phyloP scores from a whole-genome alignment of 1,140 invertebrate genomes.

The Venustaconcha ellipsiformis region DNA sequence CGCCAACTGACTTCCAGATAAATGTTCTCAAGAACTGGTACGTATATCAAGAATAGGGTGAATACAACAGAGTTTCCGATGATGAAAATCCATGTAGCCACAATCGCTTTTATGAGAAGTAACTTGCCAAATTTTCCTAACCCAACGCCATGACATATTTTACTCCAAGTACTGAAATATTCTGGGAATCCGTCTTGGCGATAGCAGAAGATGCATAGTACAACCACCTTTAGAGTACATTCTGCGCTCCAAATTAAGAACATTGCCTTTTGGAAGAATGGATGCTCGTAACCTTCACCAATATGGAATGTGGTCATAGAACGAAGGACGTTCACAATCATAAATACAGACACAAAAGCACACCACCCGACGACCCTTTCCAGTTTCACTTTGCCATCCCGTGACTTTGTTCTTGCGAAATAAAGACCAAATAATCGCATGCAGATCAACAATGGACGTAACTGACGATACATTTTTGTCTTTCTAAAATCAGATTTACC shows the following conservation, averaged over 20 bases:
- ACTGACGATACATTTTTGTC: slow-evolving; percentile 5
- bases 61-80: slow-evolving; percentile 3
- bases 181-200: slow-evolving; percentile 4
- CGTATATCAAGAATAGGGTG: background rate
- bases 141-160: background rate
- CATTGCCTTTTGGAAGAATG: background rate
- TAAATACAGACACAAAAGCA: background rate
- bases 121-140: background rate
- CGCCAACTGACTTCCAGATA: slow-evolving; percentile 6
- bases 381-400: background rate
- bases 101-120: background rate
- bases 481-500: background rate
- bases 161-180: background rate
- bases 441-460: slow-evolving; percentile 6
- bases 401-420: background rate
- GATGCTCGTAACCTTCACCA: background rate
- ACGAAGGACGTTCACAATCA: background rate
- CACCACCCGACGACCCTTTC: background rate
- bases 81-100: slow-evolving; percentile 1
- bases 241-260: slow-evolving; percentile 13
- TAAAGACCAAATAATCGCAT: slow-evolving; percentile 12
- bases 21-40: slow-evolving; percentile 1
- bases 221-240: slow-evolving; percentile 1
- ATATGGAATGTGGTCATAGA: background rate
- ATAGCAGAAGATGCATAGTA: background rate